These are phyloP conservation scores for Paratilapia polleni DNA, from an alignment of 2,113 vertebrate species.

Conservation along the genomic window DNA sequence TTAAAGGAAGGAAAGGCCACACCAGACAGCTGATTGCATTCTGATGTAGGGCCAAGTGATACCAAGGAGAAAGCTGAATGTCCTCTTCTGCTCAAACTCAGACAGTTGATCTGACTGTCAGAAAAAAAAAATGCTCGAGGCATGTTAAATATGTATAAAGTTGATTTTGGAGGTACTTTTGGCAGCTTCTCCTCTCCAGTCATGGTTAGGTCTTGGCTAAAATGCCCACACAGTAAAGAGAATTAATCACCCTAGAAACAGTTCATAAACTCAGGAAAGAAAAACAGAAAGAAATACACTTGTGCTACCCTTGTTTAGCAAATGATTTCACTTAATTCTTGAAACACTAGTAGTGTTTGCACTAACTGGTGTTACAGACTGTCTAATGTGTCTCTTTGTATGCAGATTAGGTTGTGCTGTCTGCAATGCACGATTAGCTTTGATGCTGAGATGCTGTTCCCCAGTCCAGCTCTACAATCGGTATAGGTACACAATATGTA, in stretches of 20 bases:
- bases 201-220: background rate
- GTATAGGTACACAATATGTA: too few relatives aligned
- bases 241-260: background rate
- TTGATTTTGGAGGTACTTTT: slow-evolving; percentile 2
- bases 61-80: slow-evolving; percentile 7
- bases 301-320: too few relatives aligned
- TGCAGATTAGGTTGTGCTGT: too few relatives aligned
- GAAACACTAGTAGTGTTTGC: too few relatives aligned
- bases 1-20: background rate
- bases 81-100: background rate
- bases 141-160: background rate
- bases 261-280: background rate
- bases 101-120: background rate
- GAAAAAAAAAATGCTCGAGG: background rate
- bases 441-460: too few relatives aligned
- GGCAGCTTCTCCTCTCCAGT: background rate
- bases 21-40: slow-evolving; percentile 14
- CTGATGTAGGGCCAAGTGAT: slow-evolving; percentile 4
- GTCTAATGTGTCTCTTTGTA: too few relatives aligned
- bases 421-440: too few relatives aligned
- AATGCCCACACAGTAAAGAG: background rate
- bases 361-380: too few relatives aligned
- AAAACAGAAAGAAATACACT: background rate
- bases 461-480: too few relatives aligned
- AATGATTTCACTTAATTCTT: too few relatives aligned